Conservation (phyloP, 1,140 invertebrate species). For the Branchinecta lindahli region DNA sequence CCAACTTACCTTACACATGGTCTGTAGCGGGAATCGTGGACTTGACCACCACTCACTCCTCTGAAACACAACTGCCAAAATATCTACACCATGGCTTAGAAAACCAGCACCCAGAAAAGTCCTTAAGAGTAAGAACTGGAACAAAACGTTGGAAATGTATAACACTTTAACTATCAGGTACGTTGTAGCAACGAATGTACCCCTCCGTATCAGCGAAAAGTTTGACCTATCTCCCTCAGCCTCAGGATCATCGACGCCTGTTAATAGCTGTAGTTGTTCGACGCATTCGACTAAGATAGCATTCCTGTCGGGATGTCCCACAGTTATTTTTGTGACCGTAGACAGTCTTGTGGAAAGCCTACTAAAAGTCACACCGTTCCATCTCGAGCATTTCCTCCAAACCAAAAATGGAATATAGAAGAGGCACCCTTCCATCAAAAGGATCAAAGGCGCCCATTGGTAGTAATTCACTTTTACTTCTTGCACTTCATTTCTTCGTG, state of each 20-base stretch:
- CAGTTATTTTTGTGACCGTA: conserved; percentile 29
- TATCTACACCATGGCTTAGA: conserved; percentile 29
- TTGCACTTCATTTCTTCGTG: conserved; percentile 18
- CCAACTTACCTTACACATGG: conserved; percentile 28
- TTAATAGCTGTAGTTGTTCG: conserved; percentile 32
- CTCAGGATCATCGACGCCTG: conserved; percentile 26
- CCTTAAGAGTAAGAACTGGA: conserved; percentile 34
- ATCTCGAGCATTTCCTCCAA: conserved; percentile 34
- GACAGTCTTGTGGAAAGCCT: conserved; percentile 30
- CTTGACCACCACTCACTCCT: conserved; percentile 31
- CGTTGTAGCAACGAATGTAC: conserved; percentile 32
- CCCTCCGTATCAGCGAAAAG: conserved; percentile 26
- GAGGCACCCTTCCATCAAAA: conserved; percentile 37
- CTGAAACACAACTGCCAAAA: conserved; percentile 26
- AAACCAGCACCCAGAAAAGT: conserved; percentile 31
- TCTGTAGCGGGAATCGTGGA: conserved; percentile 32
- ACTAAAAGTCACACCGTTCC: conserved; percentile 30
- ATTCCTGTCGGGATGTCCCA: conserved; percentile 32
- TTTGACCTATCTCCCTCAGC: conserved; percentile 25
- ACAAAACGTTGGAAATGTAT: conserved; percentile 33
- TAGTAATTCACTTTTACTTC: conserved; percentile 35
- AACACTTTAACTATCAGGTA: conserved; percentile 34
- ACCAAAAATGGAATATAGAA: conserved; percentile 41
- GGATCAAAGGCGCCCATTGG: conserved; percentile 41
- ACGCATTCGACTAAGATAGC: conserved; percentile 31